Percentiles rank a stretch among this genome's conserved stretches.
Evolutionary conservation across 2,797 vertebrate genomes (phyloP).

Genomic region (Scleropages formosus): DNA sequence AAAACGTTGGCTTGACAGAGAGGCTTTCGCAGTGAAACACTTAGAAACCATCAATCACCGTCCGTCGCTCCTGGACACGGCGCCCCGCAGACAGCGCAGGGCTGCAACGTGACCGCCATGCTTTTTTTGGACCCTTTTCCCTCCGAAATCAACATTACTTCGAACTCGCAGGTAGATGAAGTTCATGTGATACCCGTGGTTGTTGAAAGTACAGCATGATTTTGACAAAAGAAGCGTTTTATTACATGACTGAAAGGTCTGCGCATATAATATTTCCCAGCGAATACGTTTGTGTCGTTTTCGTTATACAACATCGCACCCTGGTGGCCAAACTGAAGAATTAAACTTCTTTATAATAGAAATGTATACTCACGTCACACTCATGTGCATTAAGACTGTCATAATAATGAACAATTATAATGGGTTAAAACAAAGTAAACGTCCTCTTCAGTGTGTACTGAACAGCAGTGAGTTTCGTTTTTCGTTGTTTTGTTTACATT

Average conservation of each 20-base stretch:
- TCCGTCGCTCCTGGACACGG: neutral
- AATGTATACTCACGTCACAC: neutral
- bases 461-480: conserved; percentile 24
- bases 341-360: neutral
- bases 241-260: conserved; percentile 3
- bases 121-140: neutral
- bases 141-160: neutral
- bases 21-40: conserved; percentile 12
- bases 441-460: conserved; percentile 3
- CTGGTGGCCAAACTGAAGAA: conserved; percentile 35
- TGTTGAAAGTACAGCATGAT: conserved; percentile 15
- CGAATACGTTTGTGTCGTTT: neutral
- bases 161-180: neutral
- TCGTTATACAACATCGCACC: conserved; percentile 49
- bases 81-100: neutral
- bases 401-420: neutral
- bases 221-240: conserved; percentile 17
- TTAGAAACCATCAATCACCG: conserved; percentile 26
- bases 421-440: too few species aligned
- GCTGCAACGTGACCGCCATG: neutral
- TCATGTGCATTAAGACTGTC: neutral
- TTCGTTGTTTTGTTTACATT: conserved; percentile 35
- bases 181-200: conserved; percentile 6
- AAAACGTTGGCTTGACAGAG: neutral
- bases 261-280: neutral